Evolutionary conservation across 2,113 vertebrate species (phyloP), one percentile per base, ranked within the genome.

Genomic region (Procavia capensis): DNA sequence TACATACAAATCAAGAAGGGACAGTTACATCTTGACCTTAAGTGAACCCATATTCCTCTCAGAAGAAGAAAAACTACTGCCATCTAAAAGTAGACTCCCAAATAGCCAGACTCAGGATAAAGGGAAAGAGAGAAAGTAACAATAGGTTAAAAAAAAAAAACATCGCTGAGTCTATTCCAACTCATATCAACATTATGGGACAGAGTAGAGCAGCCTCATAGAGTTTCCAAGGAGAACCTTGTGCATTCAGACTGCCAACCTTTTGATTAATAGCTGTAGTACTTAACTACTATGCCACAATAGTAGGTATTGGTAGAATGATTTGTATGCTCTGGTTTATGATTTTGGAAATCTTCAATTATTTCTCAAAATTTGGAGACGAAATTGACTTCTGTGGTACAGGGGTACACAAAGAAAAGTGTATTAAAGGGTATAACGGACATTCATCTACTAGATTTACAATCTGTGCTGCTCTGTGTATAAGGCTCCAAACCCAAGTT

Each of bases 291-390:
- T n/a, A n/a, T n/a, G n/a, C n/a, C n/a, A n/a, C n/a, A n/a, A 83
- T 25, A 75, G 24, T 19, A 22, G 24, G 4, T 14, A 36, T 29
- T 29, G 31, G 29, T 22, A 74, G 11, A 41, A 54, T 45, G 39
- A 82, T 63, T 89, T 43, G 74, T 34, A 72, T 64, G 41, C 10
- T 95, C 57, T 79, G 87, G 79, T 90, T 45, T 78, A 34, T 92
- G 36, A 72, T 14, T 96, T 39, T 82, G 66, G 43, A 90, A 91
- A 68, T 64, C n/a, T 88, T 59, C 76, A 59, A 19, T 43, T 31
- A 36, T 45, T 94, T 76, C 29, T 81, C 59, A 74, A 90, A 95
- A 88, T 78, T 57, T 94, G 39, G 94, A 94, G 72, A 68, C 59
- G 7, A 93, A 90, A 72, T 63, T 57, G 64, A 90, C 59, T 90